Conservation (phyloP, 2,797 vertebrate species). For the Chaenodraco wilsoni region DNA sequence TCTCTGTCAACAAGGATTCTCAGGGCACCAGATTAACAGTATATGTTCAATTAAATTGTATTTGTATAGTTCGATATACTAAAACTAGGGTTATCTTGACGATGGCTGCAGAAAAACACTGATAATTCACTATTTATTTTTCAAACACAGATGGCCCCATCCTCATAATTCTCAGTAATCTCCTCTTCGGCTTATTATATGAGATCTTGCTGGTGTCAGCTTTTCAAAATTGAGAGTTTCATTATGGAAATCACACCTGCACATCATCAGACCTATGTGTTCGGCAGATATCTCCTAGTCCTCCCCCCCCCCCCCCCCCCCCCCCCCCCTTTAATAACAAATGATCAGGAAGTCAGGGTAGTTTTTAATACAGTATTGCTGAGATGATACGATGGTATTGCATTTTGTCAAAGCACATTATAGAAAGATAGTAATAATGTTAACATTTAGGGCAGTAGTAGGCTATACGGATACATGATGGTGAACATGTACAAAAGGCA, state of each 20-base stretch:
- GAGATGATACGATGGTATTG: slow-evolving; percentile 10
- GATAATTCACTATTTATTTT: slow-evolving; percentile 13
- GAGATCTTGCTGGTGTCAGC: slow-evolving; percentile 47
- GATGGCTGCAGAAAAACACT: neutral
- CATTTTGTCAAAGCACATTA: neutral
- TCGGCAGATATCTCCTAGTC: slow-evolving; percentile 13
- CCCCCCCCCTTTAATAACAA: slow-evolving; percentile 46
- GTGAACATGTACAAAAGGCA: slow-evolving; percentile 4
- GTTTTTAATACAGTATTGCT: slow-evolving; percentile 9
- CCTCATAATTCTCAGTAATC: slow-evolving; percentile 26
- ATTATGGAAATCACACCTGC: slow-evolving; percentile 31
- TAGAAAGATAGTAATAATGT: neutral
- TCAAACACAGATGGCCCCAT: slow-evolving; percentile 19
- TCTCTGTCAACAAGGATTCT: neutral
- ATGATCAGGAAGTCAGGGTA: slow-evolving; percentile 17
- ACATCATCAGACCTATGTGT: slow-evolving; percentile 33
- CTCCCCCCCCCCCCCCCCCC: slow-evolving; percentile 5
- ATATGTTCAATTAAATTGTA: neutral
- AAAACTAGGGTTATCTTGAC: neutral
- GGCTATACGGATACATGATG: neutral
- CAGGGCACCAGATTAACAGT: neutral
- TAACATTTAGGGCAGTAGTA: neutral
- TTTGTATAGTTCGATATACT: neutral
- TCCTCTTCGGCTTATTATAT: slow-evolving; percentile 26
- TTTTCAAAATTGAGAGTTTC: slow-evolving; percentile 39